Evolutionary conservation across 2,888 invertebrate genomes (phyloP).

Genomic region (Aplocera efformata): DNA sequence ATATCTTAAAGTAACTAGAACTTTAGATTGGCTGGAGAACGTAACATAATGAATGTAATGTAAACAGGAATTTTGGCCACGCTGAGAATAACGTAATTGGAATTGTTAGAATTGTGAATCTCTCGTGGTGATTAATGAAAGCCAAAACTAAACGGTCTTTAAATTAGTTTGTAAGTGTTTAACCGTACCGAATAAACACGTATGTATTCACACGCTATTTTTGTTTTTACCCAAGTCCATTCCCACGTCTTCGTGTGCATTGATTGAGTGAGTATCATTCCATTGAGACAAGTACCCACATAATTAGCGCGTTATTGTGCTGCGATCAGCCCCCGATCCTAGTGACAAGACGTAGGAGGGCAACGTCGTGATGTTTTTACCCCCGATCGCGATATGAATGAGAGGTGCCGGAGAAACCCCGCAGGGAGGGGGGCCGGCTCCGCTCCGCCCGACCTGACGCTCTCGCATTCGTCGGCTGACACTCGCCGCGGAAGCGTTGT

Average conservation of each 20-base stretch:
- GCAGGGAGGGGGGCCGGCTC: constrained; percentile 33
- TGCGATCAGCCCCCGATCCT: constrained; percentile 45
- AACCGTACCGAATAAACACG: constrained; percentile 14
- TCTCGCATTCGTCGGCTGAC: constrained; percentile 64
- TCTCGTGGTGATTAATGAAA: too few relatives aligned
- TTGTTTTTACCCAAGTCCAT: constrained; percentile 28
- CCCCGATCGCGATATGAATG: constrained; percentile 72
- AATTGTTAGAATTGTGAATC: too few relatives aligned
- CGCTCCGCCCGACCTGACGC: constrained; percentile 30
- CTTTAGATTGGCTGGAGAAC: too few relatives aligned
- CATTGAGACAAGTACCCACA: constrained; percentile 42
- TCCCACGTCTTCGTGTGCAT: constrained; percentile 39
- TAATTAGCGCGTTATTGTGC: constrained; percentile 48
- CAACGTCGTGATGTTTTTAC: constrained; percentile 49
- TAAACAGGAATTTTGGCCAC: too few relatives aligned
- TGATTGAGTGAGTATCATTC: constrained; percentile 30
- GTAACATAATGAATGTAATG: too few relatives aligned
- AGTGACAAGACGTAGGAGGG: constrained; percentile 13
- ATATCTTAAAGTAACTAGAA: too few relatives aligned
- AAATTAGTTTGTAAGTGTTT: background rate
- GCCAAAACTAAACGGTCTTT: too few relatives aligned
- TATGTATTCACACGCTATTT: constrained; percentile 20
- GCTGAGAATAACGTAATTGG: too few relatives aligned
- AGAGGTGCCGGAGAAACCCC: constrained; percentile 27
- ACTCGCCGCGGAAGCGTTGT: constrained; percentile 49